Percentiles rank a stretch among this genome's conserved stretches.
Conservation (phyloP, 2,888 invertebrate species). For the Synanthedon tipuliformis region DNA sequence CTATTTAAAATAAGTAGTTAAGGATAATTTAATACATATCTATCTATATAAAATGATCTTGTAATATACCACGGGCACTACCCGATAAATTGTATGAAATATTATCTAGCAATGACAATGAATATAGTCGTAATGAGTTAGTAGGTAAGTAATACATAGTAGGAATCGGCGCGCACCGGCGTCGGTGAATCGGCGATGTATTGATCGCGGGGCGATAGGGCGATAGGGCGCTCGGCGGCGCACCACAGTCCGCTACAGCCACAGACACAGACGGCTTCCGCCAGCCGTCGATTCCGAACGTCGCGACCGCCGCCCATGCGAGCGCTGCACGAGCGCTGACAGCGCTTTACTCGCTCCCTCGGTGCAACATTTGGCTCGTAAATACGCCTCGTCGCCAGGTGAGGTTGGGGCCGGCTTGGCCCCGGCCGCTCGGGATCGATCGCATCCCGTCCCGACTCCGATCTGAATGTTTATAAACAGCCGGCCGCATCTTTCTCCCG, state of each 20-base stretch:
- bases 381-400: slow-evolving; percentile 31
- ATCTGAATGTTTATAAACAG: slow-evolving; percentile 67
- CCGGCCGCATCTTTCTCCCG: slow-evolving; percentile 44
- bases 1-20: too few relatives aligned
- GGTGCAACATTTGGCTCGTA: slow-evolving; percentile 28
- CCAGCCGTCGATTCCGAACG: slow-evolving; percentile 48
- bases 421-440: slow-evolving; percentile 43
- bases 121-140: too few relatives aligned
- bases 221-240: slow-evolving; percentile 25
- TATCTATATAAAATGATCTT: too few relatives aligned
- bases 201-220: slow-evolving; percentile 18
- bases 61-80: too few relatives aligned
- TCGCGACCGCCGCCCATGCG: slow-evolving; percentile 17
- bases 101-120: too few relatives aligned
- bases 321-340: slow-evolving; percentile 11
- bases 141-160: too few relatives aligned
- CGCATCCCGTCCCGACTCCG: slow-evolving; percentile 36
- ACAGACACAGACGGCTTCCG: slow-evolving; percentile 33
- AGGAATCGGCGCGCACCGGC: slow-evolving; percentile 4
- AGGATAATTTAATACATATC: too few relatives aligned
- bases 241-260: slow-evolving; percentile 7
- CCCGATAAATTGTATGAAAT: too few relatives aligned
- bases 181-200: slow-evolving; percentile 2
- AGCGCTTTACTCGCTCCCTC: slow-evolving; percentile 14
- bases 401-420: slow-evolving; percentile 43